phyloP scores from a whole-genome alignment of 2,888 invertebrate genomes.

The Lepidochrysops patricia region DNA sequence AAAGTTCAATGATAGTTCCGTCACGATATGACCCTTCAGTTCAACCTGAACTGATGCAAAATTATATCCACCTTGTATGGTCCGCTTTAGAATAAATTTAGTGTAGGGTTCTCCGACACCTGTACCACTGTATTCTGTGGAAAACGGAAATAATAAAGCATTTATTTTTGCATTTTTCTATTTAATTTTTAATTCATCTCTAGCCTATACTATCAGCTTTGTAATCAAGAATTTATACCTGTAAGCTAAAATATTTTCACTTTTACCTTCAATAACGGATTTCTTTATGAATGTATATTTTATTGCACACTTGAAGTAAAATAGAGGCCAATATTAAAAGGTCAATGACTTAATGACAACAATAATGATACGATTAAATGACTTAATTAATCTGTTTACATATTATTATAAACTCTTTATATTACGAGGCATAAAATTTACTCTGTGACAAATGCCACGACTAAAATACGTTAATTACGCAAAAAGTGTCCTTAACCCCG shows the following conservation, averaged over 20 bases:
- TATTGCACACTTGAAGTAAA: neutral
- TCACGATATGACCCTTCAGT: too few species aligned
- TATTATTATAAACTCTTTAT: neutral
- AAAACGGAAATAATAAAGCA: too few species aligned
- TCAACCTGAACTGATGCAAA: too few species aligned
- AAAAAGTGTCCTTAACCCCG: neutral
- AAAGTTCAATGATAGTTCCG: too few species aligned
- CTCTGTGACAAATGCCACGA: neutral
- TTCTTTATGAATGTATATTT: neutral
- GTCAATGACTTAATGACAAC: neutral
- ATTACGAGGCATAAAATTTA: neutral
- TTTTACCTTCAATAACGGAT: neutral
- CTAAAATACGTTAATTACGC: neutral
- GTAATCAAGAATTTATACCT: neutral
- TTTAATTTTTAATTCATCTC: too few species aligned
- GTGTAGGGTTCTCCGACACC: too few species aligned
- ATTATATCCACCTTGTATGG: too few species aligned
- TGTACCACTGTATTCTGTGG: too few species aligned
- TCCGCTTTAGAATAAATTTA: too few species aligned
- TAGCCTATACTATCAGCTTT: neutral
- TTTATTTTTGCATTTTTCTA: too few species aligned
- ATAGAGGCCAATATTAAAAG: neutral
- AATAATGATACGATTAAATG: neutral
- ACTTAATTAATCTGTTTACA: neutral
- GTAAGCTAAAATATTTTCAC: too few species aligned